A percentile compares a stretch with the other conserved stretches of the same genome.
phyloP scores from a whole-genome alignment of 2,888 invertebrate species.

The Sabellastarte sp. region DNA sequence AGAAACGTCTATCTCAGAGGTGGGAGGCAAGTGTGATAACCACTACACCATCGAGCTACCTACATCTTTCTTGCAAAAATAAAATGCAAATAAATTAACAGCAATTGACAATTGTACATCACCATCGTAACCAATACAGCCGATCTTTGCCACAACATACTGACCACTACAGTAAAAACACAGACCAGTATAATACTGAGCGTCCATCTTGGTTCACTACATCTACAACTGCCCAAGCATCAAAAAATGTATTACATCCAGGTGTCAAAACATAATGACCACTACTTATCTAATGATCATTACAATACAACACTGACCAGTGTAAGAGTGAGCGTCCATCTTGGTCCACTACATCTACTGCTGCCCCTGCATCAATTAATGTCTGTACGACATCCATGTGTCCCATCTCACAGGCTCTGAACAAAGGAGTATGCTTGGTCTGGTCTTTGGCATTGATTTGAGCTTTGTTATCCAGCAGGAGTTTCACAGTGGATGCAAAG shows the following conservation, averaged over 20 bases:
- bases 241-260: no score
- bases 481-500: constrained; percentile 50
- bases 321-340: constrained; percentile 57
- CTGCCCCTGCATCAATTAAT: constrained; percentile 53
- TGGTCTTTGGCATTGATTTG: constrained; percentile 52
- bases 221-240: constrained; percentile 53
- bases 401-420: constrained; percentile 34
- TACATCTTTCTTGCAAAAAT: no score
- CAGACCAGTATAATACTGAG: constrained; percentile 60
- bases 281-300: no score
- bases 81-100: no score
- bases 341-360: constrained; percentile 52
- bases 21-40: no score
- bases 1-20: no score
- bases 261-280: no score
- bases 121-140: no score
- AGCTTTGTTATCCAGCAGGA: constrained; percentile 50
- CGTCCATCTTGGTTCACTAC: constrained; percentile 55
- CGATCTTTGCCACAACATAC: no score
- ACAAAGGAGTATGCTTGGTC: constrained; percentile 56
- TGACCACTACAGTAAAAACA: no score
- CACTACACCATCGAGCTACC: no score
- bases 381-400: constrained; percentile 54
- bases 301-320: constrained; percentile 51
- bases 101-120: no score